Percentiles rank a stretch among this genome's conserved stretches.
Conservation (phyloP, 2,113 vertebrate species). For the Thalassarche chlororhynchos region DNA sequence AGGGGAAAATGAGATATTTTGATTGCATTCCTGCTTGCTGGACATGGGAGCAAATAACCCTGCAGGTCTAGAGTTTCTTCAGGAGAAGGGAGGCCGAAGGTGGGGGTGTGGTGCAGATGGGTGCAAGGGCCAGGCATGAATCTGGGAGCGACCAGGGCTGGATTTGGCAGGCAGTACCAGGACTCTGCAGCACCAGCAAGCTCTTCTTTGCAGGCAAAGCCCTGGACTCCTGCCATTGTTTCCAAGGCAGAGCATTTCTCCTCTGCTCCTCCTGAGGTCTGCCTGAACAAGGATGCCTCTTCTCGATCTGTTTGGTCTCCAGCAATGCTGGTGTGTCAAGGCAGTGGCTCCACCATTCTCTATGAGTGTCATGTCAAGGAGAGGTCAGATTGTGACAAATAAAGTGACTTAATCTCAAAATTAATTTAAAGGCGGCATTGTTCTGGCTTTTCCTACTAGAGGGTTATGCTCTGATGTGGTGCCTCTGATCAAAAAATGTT, state of each 20-base stretch:
- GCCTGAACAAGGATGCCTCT: background rate
- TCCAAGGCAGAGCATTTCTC: background rate
- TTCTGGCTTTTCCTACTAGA: background rate
- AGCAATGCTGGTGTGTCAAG: background rate
- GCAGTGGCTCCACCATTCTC: background rate
- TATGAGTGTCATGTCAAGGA: background rate
- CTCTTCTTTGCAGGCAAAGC: background rate
- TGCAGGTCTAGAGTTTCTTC: background rate
- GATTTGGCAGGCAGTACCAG: background rate
- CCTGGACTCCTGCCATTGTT: background rate
- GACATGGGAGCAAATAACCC: background rate
- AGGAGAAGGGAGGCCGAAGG: background rate
- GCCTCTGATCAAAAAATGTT: background rate
- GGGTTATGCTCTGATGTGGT: background rate
- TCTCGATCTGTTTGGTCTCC: background rate
- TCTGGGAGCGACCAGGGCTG: background rate
- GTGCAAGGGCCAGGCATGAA: background rate
- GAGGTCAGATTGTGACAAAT: background rate
- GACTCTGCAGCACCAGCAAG: background rate
- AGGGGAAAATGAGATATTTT: background rate
- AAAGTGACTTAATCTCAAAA: background rate
- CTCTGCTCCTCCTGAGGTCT: background rate
- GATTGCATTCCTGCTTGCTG: background rate
- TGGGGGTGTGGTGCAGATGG: rapidly evolving
- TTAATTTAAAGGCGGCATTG: background rate